Base-by-base conservation (phyloP, 1,140 invertebrate genomes). In the Kradibia gibbosae region DNA sequence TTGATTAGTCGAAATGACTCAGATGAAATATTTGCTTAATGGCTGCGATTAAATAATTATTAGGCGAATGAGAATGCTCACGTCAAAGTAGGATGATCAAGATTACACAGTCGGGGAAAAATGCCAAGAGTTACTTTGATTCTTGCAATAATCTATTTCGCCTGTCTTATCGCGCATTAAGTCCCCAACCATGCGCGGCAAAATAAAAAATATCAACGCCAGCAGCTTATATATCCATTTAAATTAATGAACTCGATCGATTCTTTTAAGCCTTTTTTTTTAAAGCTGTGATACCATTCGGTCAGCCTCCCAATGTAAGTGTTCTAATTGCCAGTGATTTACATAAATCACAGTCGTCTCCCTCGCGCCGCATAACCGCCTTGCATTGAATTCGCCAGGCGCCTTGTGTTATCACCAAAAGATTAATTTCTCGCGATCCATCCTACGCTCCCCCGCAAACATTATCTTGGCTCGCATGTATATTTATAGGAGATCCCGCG, bases 231-330 rank as follows among this genome's bases (percentile, higher is more conserved):
- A 75, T 50, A 71, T 45, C 70, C 53, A 80, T 80, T 80, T 55
- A 73, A 80, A 80, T 80, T 80, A 73, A 80, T 80, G 65, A 73
- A 73, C 78, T 55, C 78, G 67, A 73, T 80, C 78, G 78, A 80
- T 80, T 67, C 48, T 55, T 55, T 71, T 82, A 82, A 72, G 72
- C 62, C 28, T 65, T 73, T 73, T 55, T 39, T 25, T 73, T 39
- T 67, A 28, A 28, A 8, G 3, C 10, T 5, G 25, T 36, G 79
- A 80, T 74, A 80, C 17, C 3, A 17, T 72, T 53, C 20, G 53
- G 53, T 22, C 20, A 25, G 39, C 4, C 28, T 8, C 20, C 79
- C 67, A 75, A 81, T 75, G 60, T 48, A 81, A n/a, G n/a, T n/a
- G n/a, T n/a, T n/a, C n/a, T 74, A 81, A 81, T 81, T 81, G 71